phyloP scores from a whole-genome alignment of 2,888 invertebrate genomes.

The Anarsia innoxiella region DNA sequence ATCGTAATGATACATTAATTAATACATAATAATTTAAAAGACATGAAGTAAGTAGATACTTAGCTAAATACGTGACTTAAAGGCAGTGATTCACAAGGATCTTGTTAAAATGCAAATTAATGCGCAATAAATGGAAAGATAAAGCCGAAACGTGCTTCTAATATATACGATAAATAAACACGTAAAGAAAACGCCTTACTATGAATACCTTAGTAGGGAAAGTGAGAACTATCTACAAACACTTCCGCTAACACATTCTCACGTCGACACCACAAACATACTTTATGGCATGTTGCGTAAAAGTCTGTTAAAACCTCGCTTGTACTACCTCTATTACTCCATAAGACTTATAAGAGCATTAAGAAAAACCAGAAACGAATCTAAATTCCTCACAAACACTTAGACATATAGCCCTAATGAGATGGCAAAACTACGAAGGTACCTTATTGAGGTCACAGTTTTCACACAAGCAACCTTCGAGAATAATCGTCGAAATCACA shows the following conservation, averaged over 20 bases:
- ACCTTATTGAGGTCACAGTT: slow-evolving; percentile 47
- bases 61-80: too few species aligned
- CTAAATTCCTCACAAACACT: slow-evolving; percentile 17
- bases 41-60: too few species aligned
- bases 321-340: too few species aligned
- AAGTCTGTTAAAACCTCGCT: too few species aligned
- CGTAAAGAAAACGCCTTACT: slow-evolving; percentile 1
- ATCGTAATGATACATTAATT: too few species aligned
- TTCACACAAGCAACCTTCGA: slow-evolving; percentile 53
- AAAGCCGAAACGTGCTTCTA: slow-evolving; percentile 1
- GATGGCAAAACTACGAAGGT: slow-evolving; percentile 28
- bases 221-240: slow-evolving; percentile 3
- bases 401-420: slow-evolving; percentile 29
- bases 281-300: neutral
- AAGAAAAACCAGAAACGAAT: too few species aligned
- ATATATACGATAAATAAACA: slow-evolving; percentile 2
- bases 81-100: too few species aligned
- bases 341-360: too few species aligned
- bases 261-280: neutral
- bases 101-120: too few species aligned
- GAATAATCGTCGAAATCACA: slow-evolving; percentile 9
- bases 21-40: too few species aligned
- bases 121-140: too few species aligned
- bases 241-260: slow-evolving; percentile 5
- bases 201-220: slow-evolving; percentile 7